Evolutionary conservation across 2,113 vertebrate genomes (phyloP).

Genomic region (Albula goreensis): DNA sequence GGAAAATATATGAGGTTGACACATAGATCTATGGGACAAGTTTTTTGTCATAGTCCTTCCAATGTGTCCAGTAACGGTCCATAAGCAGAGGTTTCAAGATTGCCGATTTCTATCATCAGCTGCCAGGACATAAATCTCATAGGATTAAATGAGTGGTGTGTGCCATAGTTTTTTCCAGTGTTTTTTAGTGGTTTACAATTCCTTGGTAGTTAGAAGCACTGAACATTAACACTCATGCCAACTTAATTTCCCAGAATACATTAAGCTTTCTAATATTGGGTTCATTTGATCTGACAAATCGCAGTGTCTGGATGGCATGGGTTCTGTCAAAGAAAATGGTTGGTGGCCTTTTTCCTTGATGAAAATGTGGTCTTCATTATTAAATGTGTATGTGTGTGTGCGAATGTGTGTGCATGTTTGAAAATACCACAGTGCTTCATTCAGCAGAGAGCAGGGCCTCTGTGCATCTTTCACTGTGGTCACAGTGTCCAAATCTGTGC

Average conservation of each 20-base stretch:
- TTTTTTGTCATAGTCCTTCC: no score
- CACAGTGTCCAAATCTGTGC: background rate
- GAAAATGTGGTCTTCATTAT: background rate
- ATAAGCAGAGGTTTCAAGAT: no score
- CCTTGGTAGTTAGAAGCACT: background rate
- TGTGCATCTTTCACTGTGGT: background rate
- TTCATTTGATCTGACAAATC: no score
- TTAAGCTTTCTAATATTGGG: no score
- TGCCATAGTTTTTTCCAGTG: no score
- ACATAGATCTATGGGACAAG: no score
- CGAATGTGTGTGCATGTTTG: background rate
- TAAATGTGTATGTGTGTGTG: background rate
- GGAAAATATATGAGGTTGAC: no score
- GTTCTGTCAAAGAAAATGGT: background rate
- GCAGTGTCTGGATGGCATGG: background rate
- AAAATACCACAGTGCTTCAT: background rate
- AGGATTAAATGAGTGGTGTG: no score
- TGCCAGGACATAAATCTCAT: no score
- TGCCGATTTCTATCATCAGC: no score
- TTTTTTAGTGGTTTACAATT: background rate
- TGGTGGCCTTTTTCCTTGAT: background rate
- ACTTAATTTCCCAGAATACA: background rate
- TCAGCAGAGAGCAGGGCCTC: background rate
- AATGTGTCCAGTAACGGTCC: no score
- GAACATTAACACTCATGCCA: background rate